Evolutionary conservation across 53 echinoderm and acorn worm species (phyloP).

Genomic region (Holothuria scabra): DNA sequence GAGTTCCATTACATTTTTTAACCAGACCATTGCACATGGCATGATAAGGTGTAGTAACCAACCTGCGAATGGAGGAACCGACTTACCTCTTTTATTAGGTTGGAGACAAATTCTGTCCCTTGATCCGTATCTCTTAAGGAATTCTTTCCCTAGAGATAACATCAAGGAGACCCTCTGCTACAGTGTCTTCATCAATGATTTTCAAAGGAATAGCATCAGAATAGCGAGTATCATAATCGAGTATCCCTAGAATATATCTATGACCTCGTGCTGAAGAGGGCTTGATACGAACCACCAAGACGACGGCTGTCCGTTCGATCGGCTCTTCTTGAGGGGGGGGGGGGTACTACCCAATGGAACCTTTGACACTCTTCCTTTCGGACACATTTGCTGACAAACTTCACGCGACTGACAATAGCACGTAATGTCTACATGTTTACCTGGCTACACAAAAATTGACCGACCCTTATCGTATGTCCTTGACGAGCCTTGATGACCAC

Average conservation of each 20-base stretch:
- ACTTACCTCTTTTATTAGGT: conserved; percentile 52
- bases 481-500: conserved; percentile 46
- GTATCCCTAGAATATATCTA: conserved; percentile 35
- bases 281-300: conserved; percentile 45
- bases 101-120: conserved; percentile 59
- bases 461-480: conserved; percentile 38
- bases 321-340: conserved; percentile 39
- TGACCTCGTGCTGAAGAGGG: conserved; percentile 15
- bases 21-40: conserved; percentile 44
- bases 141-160: conserved; percentile 47
- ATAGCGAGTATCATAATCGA: conserved; percentile 38
- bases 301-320: conserved; percentile 38
- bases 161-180: conserved; percentile 46
- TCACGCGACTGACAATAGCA: conserved; percentile 38
- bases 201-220: conserved; percentile 35
- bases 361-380: conserved; percentile 23
- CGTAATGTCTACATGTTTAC: conserved; percentile 20
- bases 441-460: conserved; percentile 41
- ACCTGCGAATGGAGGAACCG: conserved; percentile 47
- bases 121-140: conserved; percentile 50
- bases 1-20: conserved; percentile 45
- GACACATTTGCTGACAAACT: conserved; percentile 37
- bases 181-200: conserved; percentile 33
- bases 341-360: conserved; percentile 51
- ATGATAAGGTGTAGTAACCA: conserved; percentile 37